Base-by-base conservation (phyloP, 2,113 vertebrate genomes). In the Tringa solitaria region DNA sequence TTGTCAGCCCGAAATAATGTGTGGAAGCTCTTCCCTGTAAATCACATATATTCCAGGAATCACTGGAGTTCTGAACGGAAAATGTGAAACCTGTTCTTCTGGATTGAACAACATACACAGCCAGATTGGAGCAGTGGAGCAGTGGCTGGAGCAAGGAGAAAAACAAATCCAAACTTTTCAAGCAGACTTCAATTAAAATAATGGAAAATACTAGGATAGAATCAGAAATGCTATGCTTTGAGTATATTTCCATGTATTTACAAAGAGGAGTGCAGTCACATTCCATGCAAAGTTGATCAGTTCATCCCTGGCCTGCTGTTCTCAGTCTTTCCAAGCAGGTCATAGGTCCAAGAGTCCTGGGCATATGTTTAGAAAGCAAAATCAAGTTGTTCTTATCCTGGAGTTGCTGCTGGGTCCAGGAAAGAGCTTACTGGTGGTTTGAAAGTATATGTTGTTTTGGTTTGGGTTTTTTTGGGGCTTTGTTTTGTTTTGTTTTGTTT, bases 11-110 rank as follows among this genome's bases (percentile, higher is more conserved):
- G 41, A 89, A 95, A 90, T 91, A 83, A 84, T 63, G 28, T 17
- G 35, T 93, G 72, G 83, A 90, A 89, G 79, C 60, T 88, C 91
- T 95, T 95, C 2, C 23, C 35, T 5, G 7, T 86, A 95, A 84
- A 59, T 92, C 0, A 28, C 59, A n/a, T 70, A 1, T 81, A 78
- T 92, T 96, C 92, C 86, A 89, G 93, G 96, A 95, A 93, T 93
- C 83, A 77, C 37, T 95, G 86, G 91, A 96, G 37, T 93, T 86
- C 64, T 77, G 65, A 77, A 45, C 67, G 89, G 95, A 96, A 96
- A 93, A 93, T 92, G 23, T 93, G 94, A 95, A 94, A 76, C 54
- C 79, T 79, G 27, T 83, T 95, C 69, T 84, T 89, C 50, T 83
- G 41, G 92, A 61, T 45, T 10, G 70, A 86, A 23, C 72, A 83